A percentile compares a stretch with the other conserved stretches of the same genome.
Conservation (phyloP, 2,113 vertebrate genomes). For the Lamprotornis superbus region DNA sequence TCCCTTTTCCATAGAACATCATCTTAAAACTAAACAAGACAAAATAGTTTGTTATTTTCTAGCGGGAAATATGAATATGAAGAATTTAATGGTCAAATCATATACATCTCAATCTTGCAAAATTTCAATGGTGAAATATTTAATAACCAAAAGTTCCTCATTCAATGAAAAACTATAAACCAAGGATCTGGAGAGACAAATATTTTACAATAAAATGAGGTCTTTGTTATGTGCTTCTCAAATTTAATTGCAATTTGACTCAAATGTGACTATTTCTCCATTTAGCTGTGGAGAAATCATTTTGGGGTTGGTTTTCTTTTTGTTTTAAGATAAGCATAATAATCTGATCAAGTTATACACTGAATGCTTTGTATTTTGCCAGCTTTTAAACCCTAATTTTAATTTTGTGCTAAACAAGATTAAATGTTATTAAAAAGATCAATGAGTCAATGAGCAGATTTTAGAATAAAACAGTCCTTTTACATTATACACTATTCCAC, state of each 20-base stretch:
- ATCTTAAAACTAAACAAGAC: background rate
- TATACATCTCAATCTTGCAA: background rate
- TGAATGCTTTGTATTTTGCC: background rate
- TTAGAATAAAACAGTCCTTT: background rate
- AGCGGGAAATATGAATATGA: background rate
- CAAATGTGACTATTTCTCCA: background rate
- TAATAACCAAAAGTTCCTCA: background rate
- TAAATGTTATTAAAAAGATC: background rate
- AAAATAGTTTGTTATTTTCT: background rate
- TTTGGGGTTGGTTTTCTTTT: background rate
- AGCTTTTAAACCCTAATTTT: background rate
- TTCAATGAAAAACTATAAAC: background rate
- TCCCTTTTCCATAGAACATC: background rate
- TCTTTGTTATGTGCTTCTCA: background rate
- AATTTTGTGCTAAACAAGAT: background rate
- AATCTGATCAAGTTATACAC: background rate
- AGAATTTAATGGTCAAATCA: background rate
- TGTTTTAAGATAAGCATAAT: background rate
- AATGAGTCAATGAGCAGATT: background rate
- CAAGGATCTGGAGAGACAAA: background rate
- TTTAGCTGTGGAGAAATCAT: background rate
- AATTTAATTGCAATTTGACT: background rate
- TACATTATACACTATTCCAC: background rate
- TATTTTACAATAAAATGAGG: background rate
- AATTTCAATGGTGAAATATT: background rate